These are phyloP conservation scores for Machimus atricapillus DNA, from an alignment of 2,888 invertebrate species.

Conservation along the genomic window DNA sequence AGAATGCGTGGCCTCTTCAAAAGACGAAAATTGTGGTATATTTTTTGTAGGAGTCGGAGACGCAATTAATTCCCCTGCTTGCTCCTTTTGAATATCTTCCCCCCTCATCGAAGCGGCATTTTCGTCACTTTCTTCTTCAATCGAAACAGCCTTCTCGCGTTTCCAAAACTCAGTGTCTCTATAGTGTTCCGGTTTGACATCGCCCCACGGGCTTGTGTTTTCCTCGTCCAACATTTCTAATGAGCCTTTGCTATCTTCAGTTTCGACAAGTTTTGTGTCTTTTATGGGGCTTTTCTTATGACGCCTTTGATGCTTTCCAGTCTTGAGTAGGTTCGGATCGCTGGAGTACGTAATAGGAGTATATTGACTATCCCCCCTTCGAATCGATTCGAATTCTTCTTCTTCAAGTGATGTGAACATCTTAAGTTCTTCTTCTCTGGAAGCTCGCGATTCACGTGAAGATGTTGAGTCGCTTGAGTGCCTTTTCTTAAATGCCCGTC, in stretches of 20 bases:
- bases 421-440: constrained; percentile 70
- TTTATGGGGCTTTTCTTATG: constrained; percentile 60
- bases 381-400: constrained; percentile 65
- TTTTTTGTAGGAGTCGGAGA: constrained; percentile 43
- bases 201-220: constrained; percentile 59
- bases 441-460: constrained; percentile 68
- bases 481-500: constrained; percentile 69
- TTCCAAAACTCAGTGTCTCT: constrained; percentile 60
- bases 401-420: constrained; percentile 72
- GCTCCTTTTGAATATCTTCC: background rate
- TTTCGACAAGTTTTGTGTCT: constrained; percentile 50
- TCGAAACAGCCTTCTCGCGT: constrained; percentile 58
- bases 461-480: constrained; percentile 67
- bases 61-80: background rate
- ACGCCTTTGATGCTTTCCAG: constrained; percentile 54
- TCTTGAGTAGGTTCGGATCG: constrained; percentile 55
- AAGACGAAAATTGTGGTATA: constrained; percentile 57
- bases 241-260: constrained; percentile 50
- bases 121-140: constrained; percentile 55
- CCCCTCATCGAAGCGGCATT: background rate
- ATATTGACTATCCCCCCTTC: constrained; percentile 55
- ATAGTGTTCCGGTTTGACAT: constrained; percentile 57
- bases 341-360: constrained; percentile 58
- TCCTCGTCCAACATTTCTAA: constrained; percentile 58
- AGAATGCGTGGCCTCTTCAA: constrained; percentile 59